Evolutionary conservation across 2,797 vertebrate genomes (phyloP), one percentile per base, ranked within the genome.

Genomic region (Anisognathus igniventris): DNA sequence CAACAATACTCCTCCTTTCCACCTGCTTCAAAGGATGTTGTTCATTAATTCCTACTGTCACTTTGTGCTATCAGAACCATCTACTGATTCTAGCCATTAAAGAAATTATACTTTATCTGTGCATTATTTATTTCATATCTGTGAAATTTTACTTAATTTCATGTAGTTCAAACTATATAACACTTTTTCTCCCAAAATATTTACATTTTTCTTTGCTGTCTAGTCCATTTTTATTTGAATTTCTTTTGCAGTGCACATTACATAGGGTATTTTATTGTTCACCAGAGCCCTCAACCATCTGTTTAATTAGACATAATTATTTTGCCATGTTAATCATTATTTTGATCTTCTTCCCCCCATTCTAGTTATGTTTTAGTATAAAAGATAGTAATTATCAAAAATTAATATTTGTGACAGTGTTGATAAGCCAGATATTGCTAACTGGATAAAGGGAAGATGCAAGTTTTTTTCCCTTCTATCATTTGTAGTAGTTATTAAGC

Each of bases 101-200:
- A 77, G 30, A 80, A 72, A 57, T 31, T 0, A 35, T 31, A 39
- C 7, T 10, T 9, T 17, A 2, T 44, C 28, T n/a, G 3, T 76
- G 6, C 22, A 31, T 82, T 27, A 15, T 39, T 78, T 68, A 84
- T 15, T 12, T 5, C 10, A 47, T 5, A 50, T 50, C 20, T 53
- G 12, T 81, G 51, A 88, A 75, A 74, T 37, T 62, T 74, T 68
- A 20, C 47, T 64, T 64, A 2, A 67, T 84, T 90, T 71, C 30
- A 57, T 28, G 6, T 16, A 19, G 31, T 28, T 65, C 53, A 67
- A 80, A 64, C 4, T 18, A 15, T 13, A 4, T 15, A 80, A 45
- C 6, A 56, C 5, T 11, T 11, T 67, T 18, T 7, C 0, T 0
- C 0, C 7, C 2, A 0, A 64, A 82, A 61, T 53, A 64, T 44